Conservation (phyloP, 1,140 invertebrate genomes). For the Plectus sambesii region DNA sequence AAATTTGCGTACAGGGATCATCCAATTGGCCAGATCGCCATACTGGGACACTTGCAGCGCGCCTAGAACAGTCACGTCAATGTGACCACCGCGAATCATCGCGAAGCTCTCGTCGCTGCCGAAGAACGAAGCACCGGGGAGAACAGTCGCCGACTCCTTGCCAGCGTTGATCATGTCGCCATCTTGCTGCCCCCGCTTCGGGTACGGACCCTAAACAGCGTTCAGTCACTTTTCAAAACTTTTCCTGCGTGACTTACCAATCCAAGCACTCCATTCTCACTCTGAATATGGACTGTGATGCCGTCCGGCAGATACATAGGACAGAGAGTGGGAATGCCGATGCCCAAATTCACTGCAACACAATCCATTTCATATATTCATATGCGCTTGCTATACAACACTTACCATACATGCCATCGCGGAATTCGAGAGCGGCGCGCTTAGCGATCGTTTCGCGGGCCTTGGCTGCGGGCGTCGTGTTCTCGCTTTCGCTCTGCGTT, state of each 20-base stretch:
- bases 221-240: not conserved
- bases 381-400: no score
- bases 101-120: constrained; percentile 20
- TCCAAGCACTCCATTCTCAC: constrained; percentile 8
- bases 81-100: constrained; percentile 57
- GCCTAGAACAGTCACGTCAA: constrained; percentile 84
- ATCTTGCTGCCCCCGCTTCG: constrained; percentile 19
- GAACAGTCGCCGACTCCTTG: constrained; percentile 23
- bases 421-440: constrained; percentile 82
- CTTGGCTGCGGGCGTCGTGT: not conserved
- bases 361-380: no score
- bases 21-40: constrained; percentile 95
- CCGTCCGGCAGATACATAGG: constrained; percentile 13
- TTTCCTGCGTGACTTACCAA: constrained; percentile 2
- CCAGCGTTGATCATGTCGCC: constrained; percentile 27
- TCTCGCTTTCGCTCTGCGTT: constrained; percentile 2
- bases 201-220: constrained; percentile 18
- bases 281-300: constrained; percentile 3
- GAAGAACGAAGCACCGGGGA: constrained; percentile 21
- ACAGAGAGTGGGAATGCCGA: constrained; percentile 8
- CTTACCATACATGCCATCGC: constrained; percentile 87
- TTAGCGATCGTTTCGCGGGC: constrained; percentile 68
- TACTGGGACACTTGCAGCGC: constrained; percentile 90
- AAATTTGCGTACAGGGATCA: constrained; percentile 70
- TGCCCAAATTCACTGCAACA: constrained; percentile 6